phyloP scores from a whole-genome alignment of 2,888 invertebrate species.

The Therioaphis trifolii region DNA sequence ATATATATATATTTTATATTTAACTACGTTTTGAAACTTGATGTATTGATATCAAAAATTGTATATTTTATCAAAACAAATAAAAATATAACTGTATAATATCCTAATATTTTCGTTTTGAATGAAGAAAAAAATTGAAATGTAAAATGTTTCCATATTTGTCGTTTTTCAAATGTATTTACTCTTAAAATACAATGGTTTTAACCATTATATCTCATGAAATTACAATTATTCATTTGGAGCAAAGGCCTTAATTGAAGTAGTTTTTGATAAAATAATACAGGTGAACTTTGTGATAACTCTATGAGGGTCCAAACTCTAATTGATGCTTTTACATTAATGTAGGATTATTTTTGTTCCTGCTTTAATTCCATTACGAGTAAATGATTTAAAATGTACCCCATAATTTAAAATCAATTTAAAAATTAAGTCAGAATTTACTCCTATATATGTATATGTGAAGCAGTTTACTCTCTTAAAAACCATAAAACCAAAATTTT shows the following conservation, averaged over 20 bases:
- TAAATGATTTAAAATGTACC: slow-evolving; percentile 24
- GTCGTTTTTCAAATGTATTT: too few relatives aligned
- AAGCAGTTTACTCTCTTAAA: background rate
- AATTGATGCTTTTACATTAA: slow-evolving; percentile 38
- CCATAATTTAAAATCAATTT: slow-evolving; percentile 4
- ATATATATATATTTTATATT: too few relatives aligned
- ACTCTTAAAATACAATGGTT: too few relatives aligned
- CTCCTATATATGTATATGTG: background rate
- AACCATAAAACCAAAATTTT: too few relatives aligned
- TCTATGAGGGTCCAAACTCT: background rate
- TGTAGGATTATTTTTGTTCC: slow-evolving; percentile 38
- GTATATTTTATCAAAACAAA: too few relatives aligned
- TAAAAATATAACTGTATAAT: too few relatives aligned
- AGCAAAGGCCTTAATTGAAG: background rate
- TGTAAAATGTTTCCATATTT: too few relatives aligned
- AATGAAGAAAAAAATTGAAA: too few relatives aligned
- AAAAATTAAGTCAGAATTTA: slow-evolving; percentile 13
- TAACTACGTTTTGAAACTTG: too few relatives aligned
- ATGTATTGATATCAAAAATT: too few relatives aligned
- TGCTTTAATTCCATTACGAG: slow-evolving; percentile 25
- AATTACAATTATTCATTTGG: slow-evolving; percentile 12
- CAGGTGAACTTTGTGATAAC: slow-evolving; percentile 12
- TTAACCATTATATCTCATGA: background rate
- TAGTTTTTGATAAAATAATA: slow-evolving; percentile 32
- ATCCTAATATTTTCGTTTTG: too few relatives aligned